These are phyloP conservation scores for Cephus rjabovi DNA, from an alignment of 2,888 invertebrate species.

Conservation along the genomic window DNA sequence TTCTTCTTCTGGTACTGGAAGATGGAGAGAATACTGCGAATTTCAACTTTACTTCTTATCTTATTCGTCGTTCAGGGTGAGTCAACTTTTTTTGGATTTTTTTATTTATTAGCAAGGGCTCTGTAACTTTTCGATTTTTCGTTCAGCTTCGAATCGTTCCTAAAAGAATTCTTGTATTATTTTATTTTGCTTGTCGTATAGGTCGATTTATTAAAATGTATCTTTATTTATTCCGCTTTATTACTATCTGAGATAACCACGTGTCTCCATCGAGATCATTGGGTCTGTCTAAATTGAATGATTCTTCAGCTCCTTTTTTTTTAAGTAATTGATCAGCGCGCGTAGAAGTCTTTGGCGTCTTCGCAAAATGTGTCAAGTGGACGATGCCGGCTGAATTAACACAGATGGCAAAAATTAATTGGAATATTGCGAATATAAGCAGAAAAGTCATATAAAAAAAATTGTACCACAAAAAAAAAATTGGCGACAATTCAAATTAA, in stretches of 20 bases:
- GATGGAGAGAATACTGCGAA: constrained; percentile 22
- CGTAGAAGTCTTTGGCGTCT: background rate
- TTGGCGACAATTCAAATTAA: background rate
- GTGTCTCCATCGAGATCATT: background rate
- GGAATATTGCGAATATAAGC: background rate
- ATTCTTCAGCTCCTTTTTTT: background rate
- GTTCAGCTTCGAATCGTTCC: background rate
- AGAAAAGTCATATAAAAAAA: background rate
- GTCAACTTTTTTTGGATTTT: background rate
- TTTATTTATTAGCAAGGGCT: background rate
- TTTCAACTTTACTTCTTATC: constrained; percentile 32
- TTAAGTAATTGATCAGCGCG: background rate
- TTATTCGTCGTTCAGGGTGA: constrained; percentile 36
- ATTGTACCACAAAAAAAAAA: background rate
- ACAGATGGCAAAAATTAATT: background rate
- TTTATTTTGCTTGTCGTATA: background rate
- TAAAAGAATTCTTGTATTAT: background rate
- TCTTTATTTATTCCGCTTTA: background rate
- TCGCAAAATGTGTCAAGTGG: background rate
- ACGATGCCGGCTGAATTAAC: background rate
- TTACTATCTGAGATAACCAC: background rate
- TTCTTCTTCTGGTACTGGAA: background rate
- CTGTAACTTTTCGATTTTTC: background rate
- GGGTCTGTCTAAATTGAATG: background rate
- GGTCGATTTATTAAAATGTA: background rate